Evolutionary conservation across 2,797 vertebrate genomes (phyloP), one percentile per base, ranked within the genome.

Genomic region (Mus caroli): DNA sequence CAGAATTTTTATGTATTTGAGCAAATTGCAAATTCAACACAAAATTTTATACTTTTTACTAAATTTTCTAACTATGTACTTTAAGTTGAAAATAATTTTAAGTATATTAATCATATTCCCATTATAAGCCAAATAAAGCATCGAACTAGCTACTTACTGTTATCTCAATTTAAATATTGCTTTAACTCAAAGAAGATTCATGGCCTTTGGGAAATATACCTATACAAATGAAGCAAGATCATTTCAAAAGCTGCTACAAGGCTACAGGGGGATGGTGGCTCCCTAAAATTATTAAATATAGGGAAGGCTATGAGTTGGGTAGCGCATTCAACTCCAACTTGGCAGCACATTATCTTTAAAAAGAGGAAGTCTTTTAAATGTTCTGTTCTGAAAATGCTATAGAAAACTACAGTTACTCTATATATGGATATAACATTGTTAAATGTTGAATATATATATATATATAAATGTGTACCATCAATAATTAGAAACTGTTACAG

Each of bases 311-410:
- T 62, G 19, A 85, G 87, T 83, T 92, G 46, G 75, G 75, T 60
- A 88, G 31, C 62, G 88, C 62, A 88, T 58, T 56, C 62, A 82
- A 78, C 15, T 90, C 11, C 28, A 52, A 40, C 28, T 88, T 94
- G 85, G 46, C n/a, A 58, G 34, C 56, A 31, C 85, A 52, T 89
- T 87, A 85, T 28, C 79, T 52, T 96, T 93, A 95, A 96, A 50
- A 67, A 79, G 73, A 84, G 73, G 40, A 90, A 82, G 88, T 54
- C 62, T 97, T 96, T 92, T 85, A 94, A 95, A 34, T 67, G 40
- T 22, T 58, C 88, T 71, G 60, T 58, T 78, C 43, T 94, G 62
- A 93, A 97, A 92, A 90, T 87, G 26, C 43, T 67, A 28, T 10
- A n/a, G 62, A 90, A 82, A 34, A 40, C 28, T 60, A 31, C 20